phyloP scores from a whole-genome alignment of 2,113 vertebrate genomes.

The Chaetodon auriga region DNA sequence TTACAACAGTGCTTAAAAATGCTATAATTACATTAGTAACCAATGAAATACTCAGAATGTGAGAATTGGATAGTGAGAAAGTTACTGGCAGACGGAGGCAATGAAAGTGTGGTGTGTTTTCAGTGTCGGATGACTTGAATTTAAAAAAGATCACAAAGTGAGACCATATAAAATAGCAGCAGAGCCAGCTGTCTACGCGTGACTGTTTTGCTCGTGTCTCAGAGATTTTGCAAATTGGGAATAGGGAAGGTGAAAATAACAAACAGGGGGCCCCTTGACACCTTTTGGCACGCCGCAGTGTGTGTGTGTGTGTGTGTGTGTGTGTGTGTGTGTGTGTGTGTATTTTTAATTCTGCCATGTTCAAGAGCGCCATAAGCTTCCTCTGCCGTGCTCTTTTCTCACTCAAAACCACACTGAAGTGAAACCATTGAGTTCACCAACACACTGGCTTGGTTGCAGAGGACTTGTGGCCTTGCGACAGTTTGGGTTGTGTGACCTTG shows the following conservation, averaged over 20 bases:
- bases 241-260: conserved; percentile 72
- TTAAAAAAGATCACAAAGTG: conserved; percentile 56
- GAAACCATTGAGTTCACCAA: conserved; percentile 62
- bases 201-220: conserved; percentile 40
- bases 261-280: conserved; percentile 62
- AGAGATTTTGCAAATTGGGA: conserved; percentile 65
- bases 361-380: conserved; percentile 63
- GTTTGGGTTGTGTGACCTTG: conserved; percentile 44
- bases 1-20: neutral
- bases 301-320: conserved; percentile 26
- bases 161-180: conserved; percentile 54
- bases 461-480: conserved; percentile 40
- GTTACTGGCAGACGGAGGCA: conserved; percentile 3
- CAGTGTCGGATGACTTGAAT: conserved; percentile 42
- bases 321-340: conserved; percentile 20
- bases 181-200: conserved; percentile 49
- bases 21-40: conserved; percentile 12
- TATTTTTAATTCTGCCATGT: conserved; percentile 66
- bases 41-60: conserved; percentile 8
- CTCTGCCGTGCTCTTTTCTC: conserved; percentile 59
- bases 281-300: conserved; percentile 30
- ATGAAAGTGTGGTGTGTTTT: conserved; percentile 44
- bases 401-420: conserved; percentile 69
- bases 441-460: conserved; percentile 28
- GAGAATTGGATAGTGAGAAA: conserved; percentile 22